These are phyloP conservation scores for Psophia crepitans DNA, from an alignment of 2,113 vertebrate genomes.

Conservation along the genomic window DNA sequence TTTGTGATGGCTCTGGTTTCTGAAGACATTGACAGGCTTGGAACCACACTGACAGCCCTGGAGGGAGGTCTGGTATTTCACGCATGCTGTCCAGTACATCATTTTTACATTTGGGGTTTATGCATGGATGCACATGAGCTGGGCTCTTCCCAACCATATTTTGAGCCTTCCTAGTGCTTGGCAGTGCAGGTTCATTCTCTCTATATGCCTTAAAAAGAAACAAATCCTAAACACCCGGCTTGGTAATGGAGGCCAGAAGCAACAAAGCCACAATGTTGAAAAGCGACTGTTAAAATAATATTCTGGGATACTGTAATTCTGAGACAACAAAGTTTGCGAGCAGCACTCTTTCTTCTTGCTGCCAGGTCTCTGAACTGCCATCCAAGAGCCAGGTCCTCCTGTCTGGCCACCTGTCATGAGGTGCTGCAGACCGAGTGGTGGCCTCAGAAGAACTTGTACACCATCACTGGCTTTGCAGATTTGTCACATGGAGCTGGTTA, in stretches of 20 bases:
- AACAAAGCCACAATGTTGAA: neutral
- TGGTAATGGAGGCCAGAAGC: neutral
- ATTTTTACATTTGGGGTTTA: constrained; percentile 5
- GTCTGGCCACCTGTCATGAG: constrained; percentile 20
- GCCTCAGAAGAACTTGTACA: neutral
- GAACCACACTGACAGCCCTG: neutral
- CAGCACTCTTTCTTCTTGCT: neutral
- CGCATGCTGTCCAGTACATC: neutral
- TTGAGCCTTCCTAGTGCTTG: neutral
- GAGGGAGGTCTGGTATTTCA: constrained; percentile 1
- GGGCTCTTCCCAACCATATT: neutral
- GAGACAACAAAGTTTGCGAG: neutral
- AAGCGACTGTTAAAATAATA: neutral
- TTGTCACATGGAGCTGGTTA: neutral
- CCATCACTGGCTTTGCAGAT: neutral
- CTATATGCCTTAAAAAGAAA: neutral
- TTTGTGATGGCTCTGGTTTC: constrained; percentile 41
- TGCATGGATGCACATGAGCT: neutral
- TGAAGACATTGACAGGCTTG: constrained; percentile 56
- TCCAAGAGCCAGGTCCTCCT: constrained; percentile 9
- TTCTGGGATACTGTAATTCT: neutral
- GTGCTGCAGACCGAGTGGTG: neutral
- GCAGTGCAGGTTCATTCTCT: neutral
- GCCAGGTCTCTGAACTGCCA: neutral
- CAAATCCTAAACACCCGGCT: neutral